A percentile compares a stretch with the other conserved stretches of the same genome.
Evolutionary conservation across 2,797 vertebrate species (phyloP).

Genomic region (Hybognathus amarus): DNA sequence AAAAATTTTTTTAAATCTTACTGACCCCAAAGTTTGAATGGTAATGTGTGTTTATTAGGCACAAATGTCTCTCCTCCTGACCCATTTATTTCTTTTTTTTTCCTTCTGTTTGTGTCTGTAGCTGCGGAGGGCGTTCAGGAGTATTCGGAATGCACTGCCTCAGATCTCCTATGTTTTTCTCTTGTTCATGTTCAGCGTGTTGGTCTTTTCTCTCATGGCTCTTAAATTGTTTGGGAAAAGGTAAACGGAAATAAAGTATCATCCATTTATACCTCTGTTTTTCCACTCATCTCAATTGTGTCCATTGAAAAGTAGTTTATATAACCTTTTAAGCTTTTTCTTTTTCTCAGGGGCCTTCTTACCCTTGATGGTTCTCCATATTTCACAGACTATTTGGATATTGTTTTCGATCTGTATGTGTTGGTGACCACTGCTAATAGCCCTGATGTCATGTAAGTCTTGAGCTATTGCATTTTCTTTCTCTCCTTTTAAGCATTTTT

Average conservation of each 20-base stretch:
- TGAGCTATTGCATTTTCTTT: background rate
- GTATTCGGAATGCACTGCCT: constrained; percentile 89
- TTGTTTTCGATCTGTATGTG: constrained; percentile 90
- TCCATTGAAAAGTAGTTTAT: background rate
- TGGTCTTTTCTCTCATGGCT: constrained; percentile 94
- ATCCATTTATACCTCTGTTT: background rate
- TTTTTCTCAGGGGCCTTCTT: constrained; percentile 76
- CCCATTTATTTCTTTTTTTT: background rate
- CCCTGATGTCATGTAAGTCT: constrained; percentile 89
- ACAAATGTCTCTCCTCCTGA: background rate
- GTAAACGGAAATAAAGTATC: constrained; percentile 66
- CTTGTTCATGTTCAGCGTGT: constrained; percentile 91
- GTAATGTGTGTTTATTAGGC: background rate
- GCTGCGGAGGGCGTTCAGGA: constrained; percentile 90
- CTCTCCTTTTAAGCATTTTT: background rate
- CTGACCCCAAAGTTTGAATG: background rate
- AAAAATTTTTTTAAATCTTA: no score
- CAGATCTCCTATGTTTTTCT: constrained; percentile 90
- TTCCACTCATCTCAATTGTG: background rate
- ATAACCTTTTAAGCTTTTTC: background rate
- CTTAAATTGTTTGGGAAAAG: constrained; percentile 90
- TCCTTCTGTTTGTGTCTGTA: constrained; percentile 64
- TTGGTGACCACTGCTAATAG: constrained; percentile 94
- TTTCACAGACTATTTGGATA: constrained; percentile 87
- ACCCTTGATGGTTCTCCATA: constrained; percentile 82